These are phyloP conservation scores for Sander lucioperca DNA, from an alignment of 2,113 vertebrate genomes.

Conservation along the genomic window DNA sequence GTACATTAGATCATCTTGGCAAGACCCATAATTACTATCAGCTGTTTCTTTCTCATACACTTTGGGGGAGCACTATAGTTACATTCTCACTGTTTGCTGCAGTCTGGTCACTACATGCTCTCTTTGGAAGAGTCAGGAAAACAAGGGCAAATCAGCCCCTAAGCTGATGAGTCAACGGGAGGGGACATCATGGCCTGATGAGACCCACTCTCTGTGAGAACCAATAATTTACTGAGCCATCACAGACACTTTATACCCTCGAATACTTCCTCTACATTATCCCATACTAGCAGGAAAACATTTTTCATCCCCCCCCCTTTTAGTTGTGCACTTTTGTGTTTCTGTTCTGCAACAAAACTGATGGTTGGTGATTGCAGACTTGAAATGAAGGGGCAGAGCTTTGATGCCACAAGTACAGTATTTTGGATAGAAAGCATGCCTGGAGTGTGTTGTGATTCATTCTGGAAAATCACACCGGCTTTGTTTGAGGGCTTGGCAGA, in stretches of 20 bases:
- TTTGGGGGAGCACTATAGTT: constrained; percentile 41
- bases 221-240: constrained; percentile 38
- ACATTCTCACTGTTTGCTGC: constrained; percentile 51
- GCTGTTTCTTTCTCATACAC: constrained; percentile 5
- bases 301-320: neutral
- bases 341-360: constrained; percentile 21
- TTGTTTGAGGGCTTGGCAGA: constrained; percentile 39
- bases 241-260: constrained; percentile 11
- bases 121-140: constrained; percentile 57
- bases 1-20: constrained; percentile 45
- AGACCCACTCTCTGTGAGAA: constrained; percentile 37
- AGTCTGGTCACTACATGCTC: constrained; percentile 55
- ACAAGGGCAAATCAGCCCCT: constrained; percentile 72
- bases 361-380: constrained; percentile 40
- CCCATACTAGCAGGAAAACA: constrained; percentile 18
- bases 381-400: constrained; percentile 35
- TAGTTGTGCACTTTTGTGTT: constrained; percentile 12
- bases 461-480: constrained; percentile 38
- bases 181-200: constrained; percentile 59
- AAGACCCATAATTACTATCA: constrained; percentile 41
- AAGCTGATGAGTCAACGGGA: constrained; percentile 66
- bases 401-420: constrained; percentile 27
- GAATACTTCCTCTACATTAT: constrained; percentile 19
- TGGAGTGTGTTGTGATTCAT: constrained; percentile 50
- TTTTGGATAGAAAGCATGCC: constrained; percentile 49